phyloP scores from a whole-genome alignment of 2,888 invertebrate genomes.

The Drosophila testacea region DNA sequence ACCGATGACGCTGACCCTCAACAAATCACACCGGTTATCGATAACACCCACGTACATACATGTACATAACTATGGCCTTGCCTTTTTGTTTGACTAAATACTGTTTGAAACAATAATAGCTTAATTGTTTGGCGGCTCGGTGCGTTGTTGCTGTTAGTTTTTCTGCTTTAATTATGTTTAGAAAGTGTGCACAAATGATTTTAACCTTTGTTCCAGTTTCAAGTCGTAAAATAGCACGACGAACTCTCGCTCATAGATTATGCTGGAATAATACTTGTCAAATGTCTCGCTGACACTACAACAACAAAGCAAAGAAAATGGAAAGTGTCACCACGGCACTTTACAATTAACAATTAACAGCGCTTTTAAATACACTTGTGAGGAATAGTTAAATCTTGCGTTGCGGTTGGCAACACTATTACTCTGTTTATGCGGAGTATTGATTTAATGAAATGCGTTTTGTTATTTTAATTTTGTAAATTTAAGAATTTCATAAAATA shows the following conservation, averaged over 20 bases:
- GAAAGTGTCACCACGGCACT: slow-evolving; percentile 16
- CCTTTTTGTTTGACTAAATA: slow-evolving; percentile 38
- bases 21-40: slow-evolving; percentile 42
- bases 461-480: too few species aligned
- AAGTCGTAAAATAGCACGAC: slow-evolving; percentile 27
- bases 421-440: too few species aligned
- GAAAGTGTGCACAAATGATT: slow-evolving; percentile 47
- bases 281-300: not conserved
- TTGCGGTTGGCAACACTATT: not conserved
- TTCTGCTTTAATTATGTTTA: slow-evolving; percentile 36
- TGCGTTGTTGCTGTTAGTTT: slow-evolving; percentile 6
- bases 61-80: slow-evolving; percentile 51
- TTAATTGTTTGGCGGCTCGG: slow-evolving; percentile 8
- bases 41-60: slow-evolving; percentile 54
- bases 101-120: slow-evolving; percentile 47
- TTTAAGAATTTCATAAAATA: too few species aligned
- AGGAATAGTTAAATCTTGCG: not conserved
- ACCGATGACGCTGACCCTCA: slow-evolving; percentile 66
- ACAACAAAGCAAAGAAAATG: slow-evolving; percentile 9
- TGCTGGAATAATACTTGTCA: slow-evolving; percentile 14
- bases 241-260: slow-evolving; percentile 31
- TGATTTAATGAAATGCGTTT: too few species aligned
- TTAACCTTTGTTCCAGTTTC: slow-evolving; percentile 49
- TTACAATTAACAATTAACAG: slow-evolving; percentile 6
- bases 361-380: slow-evolving; percentile 23